Evolutionary conservation across 2,113 vertebrate genomes (phyloP).

Genomic region (Myodes glareolus): DNA sequence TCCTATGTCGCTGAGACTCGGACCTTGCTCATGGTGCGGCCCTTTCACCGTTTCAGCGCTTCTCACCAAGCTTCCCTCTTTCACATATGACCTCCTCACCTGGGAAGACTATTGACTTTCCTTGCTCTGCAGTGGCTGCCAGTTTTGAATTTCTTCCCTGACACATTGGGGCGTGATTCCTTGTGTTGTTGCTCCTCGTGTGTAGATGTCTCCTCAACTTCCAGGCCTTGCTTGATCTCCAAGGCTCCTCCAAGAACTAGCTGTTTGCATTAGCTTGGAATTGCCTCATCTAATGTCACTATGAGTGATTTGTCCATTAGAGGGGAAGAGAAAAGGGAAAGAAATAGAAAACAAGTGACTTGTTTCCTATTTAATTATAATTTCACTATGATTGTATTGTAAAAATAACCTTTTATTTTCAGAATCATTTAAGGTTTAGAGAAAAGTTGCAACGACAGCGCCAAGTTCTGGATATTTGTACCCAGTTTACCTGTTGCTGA

Average conservation of each 20-base stretch:
- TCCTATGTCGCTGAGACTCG: background rate
- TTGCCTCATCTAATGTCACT: too few species aligned
- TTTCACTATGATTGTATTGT: background rate
- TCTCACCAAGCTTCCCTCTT: background rate
- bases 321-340: background rate
- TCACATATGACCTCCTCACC: background rate
- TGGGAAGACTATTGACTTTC: background rate
- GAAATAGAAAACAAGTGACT: background rate
- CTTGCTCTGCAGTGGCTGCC: accelerated
- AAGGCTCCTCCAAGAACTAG: background rate
- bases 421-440: background rate
- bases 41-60: background rate
- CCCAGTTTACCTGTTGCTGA: background rate
- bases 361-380: background rate
- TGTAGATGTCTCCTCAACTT: background rate
- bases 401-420: background rate
- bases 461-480: background rate
- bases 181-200: background rate
- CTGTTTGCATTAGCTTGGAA: background rate
- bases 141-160: accelerated
- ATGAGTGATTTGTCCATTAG: background rate
- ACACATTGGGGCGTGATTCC: accelerated
- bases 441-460: background rate
- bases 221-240: background rate
- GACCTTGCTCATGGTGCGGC: background rate